These are phyloP conservation scores for Trissolcus basalis DNA, from an alignment of 1,140 invertebrate genomes.

Conservation along the genomic window DNA sequence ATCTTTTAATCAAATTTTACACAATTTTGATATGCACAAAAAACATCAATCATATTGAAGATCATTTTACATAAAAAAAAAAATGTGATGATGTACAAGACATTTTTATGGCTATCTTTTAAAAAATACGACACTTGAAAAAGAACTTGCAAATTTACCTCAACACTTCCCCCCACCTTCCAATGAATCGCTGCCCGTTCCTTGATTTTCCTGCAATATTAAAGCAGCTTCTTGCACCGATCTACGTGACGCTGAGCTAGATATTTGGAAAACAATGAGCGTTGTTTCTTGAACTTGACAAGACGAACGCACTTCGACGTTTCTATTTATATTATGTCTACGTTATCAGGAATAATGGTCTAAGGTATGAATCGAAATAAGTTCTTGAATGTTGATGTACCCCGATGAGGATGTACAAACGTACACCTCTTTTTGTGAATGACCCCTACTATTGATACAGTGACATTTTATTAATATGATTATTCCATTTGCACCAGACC, in stretches of 20 bases:
- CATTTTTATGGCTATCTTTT: background rate
- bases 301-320: slow-evolving; percentile 60
- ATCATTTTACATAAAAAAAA: no score
- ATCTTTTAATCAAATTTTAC: no score
- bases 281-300: slow-evolving; percentile 63
- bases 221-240: slow-evolving; percentile 63
- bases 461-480: no score
- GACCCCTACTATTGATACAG: slow-evolving; percentile 1
- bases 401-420: slow-evolving; percentile 37
- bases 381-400: slow-evolving; percentile 28
- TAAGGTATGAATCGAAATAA: slow-evolving; percentile 66
- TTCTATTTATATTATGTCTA: slow-evolving; percentile 49
- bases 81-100: no score
- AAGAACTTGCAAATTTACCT: background rate
- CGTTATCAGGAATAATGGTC: slow-evolving; percentile 60
- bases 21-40: no score
- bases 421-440: background rate
- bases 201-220: slow-evolving; percentile 50
- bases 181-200: slow-evolving; percentile 30
- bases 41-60: no score
- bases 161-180: slow-evolving; percentile 26
- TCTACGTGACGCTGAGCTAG: slow-evolving; percentile 43
- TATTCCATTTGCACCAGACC: background rate
- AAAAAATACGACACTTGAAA: background rate
- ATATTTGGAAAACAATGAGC: slow-evolving; percentile 53